Evolutionary conservation across 2,797 vertebrate genomes (phyloP).

Genomic region (Rhabdomys pumilio): DNA sequence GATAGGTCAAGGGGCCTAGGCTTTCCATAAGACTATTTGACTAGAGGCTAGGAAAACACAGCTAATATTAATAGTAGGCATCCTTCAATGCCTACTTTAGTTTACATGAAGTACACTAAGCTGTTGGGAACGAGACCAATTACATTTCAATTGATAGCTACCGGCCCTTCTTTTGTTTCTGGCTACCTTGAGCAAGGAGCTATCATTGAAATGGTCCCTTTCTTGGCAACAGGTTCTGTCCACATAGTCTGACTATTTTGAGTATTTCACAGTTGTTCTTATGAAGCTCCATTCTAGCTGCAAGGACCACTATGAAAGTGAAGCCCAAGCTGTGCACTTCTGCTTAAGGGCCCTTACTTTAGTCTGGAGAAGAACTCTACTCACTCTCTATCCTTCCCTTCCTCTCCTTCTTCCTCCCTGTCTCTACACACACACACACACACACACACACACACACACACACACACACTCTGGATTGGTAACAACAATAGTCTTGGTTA

Average conservation of each 20-base stretch:
- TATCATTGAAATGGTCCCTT: not conserved
- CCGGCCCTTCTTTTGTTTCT: not conserved
- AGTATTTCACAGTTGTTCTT: not conserved
- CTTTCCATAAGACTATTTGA: not conserved
- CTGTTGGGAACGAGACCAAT: not conserved
- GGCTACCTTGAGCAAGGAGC: not conserved
- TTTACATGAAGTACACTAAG: not conserved
- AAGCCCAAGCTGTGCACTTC: not conserved
- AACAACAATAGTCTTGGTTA: not conserved
- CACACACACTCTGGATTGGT: not conserved
- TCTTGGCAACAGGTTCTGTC: not conserved
- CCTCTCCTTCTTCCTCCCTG: too few relatives aligned
- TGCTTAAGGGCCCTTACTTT: not conserved
- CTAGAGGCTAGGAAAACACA: not conserved
- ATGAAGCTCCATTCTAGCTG: not conserved
- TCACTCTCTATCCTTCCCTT: too few relatives aligned
- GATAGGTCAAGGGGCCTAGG: not conserved
- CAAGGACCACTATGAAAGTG: not conserved
- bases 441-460: too few relatives aligned
- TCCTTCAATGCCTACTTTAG: not conserved
- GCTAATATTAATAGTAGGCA: not conserved
- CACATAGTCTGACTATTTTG: not conserved
- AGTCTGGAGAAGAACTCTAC: not conserved
- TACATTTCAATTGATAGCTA: not conserved
- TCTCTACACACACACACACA: too few relatives aligned